Conservation (phyloP, 2,888 invertebrate species). For the Agriotes lineatus region DNA sequence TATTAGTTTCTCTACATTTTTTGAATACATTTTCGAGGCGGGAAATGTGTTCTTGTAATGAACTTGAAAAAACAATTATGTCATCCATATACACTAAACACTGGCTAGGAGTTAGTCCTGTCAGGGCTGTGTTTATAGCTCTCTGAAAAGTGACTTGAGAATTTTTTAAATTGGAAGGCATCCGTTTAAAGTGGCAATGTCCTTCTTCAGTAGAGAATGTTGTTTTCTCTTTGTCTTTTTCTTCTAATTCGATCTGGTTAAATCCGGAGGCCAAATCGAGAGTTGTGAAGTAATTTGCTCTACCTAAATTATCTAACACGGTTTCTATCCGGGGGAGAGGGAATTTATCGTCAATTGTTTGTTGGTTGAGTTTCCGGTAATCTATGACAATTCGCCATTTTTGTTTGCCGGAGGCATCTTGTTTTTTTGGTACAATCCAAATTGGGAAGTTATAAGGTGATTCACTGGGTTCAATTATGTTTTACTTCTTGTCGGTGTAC, state of each 20-base stretch:
- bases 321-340: conserved; percentile 46
- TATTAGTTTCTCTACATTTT: conserved; percentile 36
- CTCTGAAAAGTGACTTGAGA: conserved; percentile 58
- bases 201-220: conserved; percentile 53
- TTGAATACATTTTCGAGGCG: conserved; percentile 50
- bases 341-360: conserved; percentile 43
- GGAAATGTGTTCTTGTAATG: conserved; percentile 50
- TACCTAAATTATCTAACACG: conserved; percentile 46
- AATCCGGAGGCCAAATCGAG: conserved; percentile 50
- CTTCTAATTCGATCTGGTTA: conserved; percentile 49
- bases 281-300: conserved; percentile 46
- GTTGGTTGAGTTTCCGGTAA: conserved; percentile 24
- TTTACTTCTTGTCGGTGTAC: background rate
- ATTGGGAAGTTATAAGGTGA: conserved; percentile 11
- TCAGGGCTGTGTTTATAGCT: conserved; percentile 55
- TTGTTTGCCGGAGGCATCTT: conserved; percentile 6
- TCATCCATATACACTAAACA: conserved; percentile 56
- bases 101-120: conserved; percentile 50
- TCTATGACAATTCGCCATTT: conserved; percentile 20
- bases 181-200: conserved; percentile 56
- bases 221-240: conserved; percentile 53
- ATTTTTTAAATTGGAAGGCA: conserved; percentile 56
- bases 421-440: conserved; percentile 13
- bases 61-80: conserved; percentile 52
- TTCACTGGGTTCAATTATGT: background rate